Conservation (phyloP, 2,797 vertebrate species). For the Rhyacichthys aspro region DNA sequence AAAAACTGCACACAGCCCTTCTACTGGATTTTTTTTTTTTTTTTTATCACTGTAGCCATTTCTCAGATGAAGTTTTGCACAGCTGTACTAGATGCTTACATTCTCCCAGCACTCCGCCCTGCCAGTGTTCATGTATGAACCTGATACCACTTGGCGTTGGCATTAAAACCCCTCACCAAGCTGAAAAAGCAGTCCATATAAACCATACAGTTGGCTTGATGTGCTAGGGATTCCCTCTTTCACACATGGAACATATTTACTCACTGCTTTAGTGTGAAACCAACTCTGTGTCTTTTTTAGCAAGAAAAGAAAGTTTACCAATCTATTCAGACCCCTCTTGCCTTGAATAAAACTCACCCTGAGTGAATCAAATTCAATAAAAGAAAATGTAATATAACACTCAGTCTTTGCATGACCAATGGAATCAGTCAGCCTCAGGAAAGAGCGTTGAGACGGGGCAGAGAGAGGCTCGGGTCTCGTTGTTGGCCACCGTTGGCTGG, state of each 20-base stretch:
- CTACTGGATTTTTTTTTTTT: not conserved
- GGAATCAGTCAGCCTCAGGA: constrained; percentile 49
- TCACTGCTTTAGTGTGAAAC: constrained; percentile 36
- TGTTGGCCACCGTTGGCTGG: constrained; percentile 52
- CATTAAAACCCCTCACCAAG: constrained; percentile 36
- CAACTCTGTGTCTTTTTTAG: constrained; percentile 47
- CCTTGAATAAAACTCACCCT: constrained; percentile 45
- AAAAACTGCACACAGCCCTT: too few species aligned
- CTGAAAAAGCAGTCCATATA: constrained; percentile 50
- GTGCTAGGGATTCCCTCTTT: constrained; percentile 68
- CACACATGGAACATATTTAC: constrained; percentile 68
- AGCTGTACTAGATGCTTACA: constrained; percentile 32
- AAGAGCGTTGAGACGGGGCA: constrained; percentile 41
- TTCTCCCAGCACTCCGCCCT: constrained; percentile 19
- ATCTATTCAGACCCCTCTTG: constrained; percentile 35
- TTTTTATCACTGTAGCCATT: constrained; percentile 3
- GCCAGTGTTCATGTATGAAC: constrained; percentile 55
- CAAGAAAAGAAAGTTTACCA: constrained; percentile 63
- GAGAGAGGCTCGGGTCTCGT: constrained; percentile 40
- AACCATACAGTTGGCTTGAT: constrained; percentile 64
- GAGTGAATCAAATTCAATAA: constrained; percentile 64
- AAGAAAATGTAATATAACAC: constrained; percentile 48
- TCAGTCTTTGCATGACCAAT: constrained; percentile 55
- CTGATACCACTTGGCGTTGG: constrained; percentile 56
- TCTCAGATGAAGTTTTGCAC: constrained; percentile 4